Evolutionary conservation across 1,140 invertebrate genomes (phyloP).

Genomic region (Homarus americanus): DNA sequence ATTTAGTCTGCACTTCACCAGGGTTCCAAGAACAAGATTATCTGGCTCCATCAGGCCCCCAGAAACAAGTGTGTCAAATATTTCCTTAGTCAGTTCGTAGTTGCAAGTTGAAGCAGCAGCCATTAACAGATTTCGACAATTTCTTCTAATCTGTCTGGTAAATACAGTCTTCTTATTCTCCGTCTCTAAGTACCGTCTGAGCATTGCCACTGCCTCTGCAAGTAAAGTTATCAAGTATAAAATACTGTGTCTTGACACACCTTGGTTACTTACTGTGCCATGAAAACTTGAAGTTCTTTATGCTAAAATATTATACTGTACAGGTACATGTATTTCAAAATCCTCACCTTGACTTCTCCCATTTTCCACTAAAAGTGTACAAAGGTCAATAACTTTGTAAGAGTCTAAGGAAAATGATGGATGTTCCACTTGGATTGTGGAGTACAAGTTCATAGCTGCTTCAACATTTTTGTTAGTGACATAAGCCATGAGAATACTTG

Average conservation of each 20-base stretch:
- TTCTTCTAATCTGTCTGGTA: neutral
- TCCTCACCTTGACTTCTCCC: slow-evolving; percentile 25
- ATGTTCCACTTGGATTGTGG: neutral
- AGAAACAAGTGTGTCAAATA: neutral
- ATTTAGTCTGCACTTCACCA: slow-evolving; percentile 30
- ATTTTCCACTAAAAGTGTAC: slow-evolving; percentile 8
- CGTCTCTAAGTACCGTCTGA: neutral
- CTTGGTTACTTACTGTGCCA: neutral
- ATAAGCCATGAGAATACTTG: slow-evolving; percentile 15
- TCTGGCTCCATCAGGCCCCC: neutral
- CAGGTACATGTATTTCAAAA: neutral
- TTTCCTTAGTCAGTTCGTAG: neutral
- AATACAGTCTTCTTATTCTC: no score
- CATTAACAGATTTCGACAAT: slow-evolving; percentile 25
- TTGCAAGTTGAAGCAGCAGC: slow-evolving; percentile 15
- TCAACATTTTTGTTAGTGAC: neutral
- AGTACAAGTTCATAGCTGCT: slow-evolving; percentile 15
- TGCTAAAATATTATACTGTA: neutral
- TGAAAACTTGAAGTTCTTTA: neutral
- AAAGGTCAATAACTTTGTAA: slow-evolving; percentile 50
- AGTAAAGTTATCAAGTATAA: neutral
- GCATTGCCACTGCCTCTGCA: slow-evolving; percentile 22
- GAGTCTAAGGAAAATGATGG: slow-evolving; percentile 28
- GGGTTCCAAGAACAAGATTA: slow-evolving; percentile 1
- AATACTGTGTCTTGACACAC: no score